Evolutionary conservation across 2,113 vertebrate species (phyloP), one percentile per base, ranked within the genome.

Genomic region (Antennarius striatus): DNA sequence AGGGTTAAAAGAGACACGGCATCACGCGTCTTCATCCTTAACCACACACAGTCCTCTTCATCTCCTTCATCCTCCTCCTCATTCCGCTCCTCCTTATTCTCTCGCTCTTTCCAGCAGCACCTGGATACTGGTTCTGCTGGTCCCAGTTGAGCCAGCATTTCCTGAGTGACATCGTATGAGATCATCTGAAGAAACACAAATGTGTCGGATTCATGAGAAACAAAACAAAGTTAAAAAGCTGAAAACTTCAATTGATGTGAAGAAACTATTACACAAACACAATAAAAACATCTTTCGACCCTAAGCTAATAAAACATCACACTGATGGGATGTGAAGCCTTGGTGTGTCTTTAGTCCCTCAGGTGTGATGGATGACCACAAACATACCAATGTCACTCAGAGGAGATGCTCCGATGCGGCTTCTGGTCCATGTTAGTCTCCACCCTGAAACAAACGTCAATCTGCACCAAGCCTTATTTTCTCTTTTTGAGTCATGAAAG

Each of bases 1-100:
- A 60, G 70, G 17, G 40, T 62, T 54, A 30, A 62, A 30, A 58
- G 16, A 51, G 59, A 79, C 86, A 78, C 88, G 86, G 88, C 81
- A 88, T 88, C 80, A 80, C 73, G 86, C 87, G 77, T 73, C 79
- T 89, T 88, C 89, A 91, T 89, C 89, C 87, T 87, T 85, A 83
- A 71, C 74, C 73, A 79, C 59, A 81, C 64, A 64, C 69, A 79
- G 85, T 80, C 74, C 83, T 80, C 67, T 36, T 49, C 50, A 36
- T 63, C 48, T 2, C 63, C 56, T 6, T 17, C 63, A 0, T 56
- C 60, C 5, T 45, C 28, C 9, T 55, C 50, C 7, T 11, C 10
- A 9, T 29, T 10, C 15, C n/a, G 15, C 29, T 22, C n/a, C 1
- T 50, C 42, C 29, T 15, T 28, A 4, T 14, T 51, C 10, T 58